phyloP scores from a whole-genome alignment of 2,113 vertebrate genomes.

The Rhynchomys soricoides region DNA sequence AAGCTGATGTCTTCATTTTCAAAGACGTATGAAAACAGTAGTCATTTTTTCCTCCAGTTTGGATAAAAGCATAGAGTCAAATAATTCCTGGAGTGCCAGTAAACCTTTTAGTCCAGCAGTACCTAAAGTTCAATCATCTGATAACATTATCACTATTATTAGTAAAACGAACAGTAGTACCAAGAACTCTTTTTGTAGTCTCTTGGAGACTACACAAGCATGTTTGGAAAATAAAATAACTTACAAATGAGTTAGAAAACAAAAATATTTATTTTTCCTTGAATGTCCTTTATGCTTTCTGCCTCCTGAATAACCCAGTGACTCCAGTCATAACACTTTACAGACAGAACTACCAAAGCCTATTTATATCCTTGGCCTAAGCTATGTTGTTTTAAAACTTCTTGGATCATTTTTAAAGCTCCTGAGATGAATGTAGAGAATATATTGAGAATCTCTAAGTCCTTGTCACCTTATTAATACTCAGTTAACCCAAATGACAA shows the following conservation, averaged over 20 bases:
- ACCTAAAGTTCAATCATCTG: background rate
- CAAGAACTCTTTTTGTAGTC: background rate
- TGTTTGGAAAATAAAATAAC: conserved; percentile 30
- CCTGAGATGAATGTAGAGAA: background rate
- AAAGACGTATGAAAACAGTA: background rate
- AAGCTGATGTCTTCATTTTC: background rate
- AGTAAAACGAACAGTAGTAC: background rate
- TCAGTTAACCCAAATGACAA: conserved; percentile 38
- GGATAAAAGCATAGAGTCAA: background rate
- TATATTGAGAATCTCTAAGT: background rate
- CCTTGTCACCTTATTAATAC: background rate
- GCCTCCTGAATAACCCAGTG: background rate
- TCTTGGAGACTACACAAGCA: conserved; percentile 8
- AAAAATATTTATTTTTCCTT: background rate
- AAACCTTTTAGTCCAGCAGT: background rate
- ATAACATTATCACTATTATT: background rate
- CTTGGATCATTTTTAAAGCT: background rate
- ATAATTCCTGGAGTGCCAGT: background rate
- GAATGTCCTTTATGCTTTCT: background rate
- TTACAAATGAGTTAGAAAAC: background rate
- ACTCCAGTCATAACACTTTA: background rate
- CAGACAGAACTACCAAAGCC: background rate
- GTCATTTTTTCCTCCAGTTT: conserved; percentile 2
- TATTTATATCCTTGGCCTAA: background rate
- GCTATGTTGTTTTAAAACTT: background rate